Evolutionary conservation across 2,113 vertebrate genomes (phyloP).

Genomic region (Sylvietta virens): DNA sequence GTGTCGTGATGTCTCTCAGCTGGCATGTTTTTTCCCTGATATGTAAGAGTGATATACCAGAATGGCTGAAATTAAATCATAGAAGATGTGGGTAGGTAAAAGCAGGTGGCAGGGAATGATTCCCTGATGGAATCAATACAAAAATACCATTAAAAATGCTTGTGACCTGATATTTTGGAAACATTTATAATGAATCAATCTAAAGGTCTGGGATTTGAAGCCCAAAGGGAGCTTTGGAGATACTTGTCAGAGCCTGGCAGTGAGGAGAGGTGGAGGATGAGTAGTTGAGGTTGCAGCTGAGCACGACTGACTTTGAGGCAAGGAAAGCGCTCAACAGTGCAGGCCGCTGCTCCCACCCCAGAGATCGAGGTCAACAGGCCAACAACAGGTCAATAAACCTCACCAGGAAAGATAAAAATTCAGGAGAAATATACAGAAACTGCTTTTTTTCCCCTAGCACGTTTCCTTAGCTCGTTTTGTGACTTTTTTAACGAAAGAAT

Average conservation of each 20-base stretch:
- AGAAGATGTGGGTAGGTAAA: not conserved
- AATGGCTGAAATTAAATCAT: not conserved
- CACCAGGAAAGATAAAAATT: not conserved
- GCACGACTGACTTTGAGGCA: not conserved
- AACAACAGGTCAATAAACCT: not conserved
- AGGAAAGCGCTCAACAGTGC: not conserved
- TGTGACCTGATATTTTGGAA: not conserved
- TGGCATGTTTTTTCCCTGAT: not conserved
- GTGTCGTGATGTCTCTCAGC: not conserved
- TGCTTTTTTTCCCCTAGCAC: accelerated
- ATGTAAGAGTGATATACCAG: not conserved
- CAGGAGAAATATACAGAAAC: not conserved
- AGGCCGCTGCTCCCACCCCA: not conserved
- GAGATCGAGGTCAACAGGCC: not conserved
- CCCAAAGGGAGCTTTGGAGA: not conserved
- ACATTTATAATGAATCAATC: not conserved
- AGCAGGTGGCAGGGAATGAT: not conserved
- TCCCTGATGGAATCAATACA: not conserved
- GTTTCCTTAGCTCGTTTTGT: not conserved
- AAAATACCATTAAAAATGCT: not conserved
- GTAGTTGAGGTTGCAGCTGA: not conserved
- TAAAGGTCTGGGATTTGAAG: not conserved
- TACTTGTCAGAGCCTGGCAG: not conserved
- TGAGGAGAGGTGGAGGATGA: not conserved
- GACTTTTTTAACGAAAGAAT: not conserved